phyloP scores from a whole-genome alignment of 1,140 invertebrate genomes.

The Drosophila erecta region DNA sequence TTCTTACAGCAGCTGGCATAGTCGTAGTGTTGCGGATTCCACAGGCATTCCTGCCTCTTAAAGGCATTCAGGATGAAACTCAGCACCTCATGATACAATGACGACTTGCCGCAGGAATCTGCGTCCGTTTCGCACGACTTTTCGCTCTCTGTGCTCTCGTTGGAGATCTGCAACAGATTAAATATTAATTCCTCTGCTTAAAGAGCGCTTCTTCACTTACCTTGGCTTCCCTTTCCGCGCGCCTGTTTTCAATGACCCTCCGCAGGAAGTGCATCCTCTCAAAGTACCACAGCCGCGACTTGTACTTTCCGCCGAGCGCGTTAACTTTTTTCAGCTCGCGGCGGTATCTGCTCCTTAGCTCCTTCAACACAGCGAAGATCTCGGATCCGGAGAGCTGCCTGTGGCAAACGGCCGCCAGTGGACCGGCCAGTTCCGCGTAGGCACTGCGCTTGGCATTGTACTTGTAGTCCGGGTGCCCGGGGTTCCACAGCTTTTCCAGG shows the following conservation, averaged over 20 bases:
- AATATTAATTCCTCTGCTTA: too few relatives aligned
- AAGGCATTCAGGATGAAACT: conserved; percentile 69
- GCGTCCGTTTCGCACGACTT: conserved; percentile 69
- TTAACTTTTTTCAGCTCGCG: conserved; percentile 70
- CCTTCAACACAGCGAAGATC: conserved; percentile 71
- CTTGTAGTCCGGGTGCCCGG: conserved; percentile 73
- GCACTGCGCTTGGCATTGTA: conserved; percentile 74
- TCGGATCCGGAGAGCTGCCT: conserved; percentile 59
- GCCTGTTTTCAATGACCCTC: conserved; percentile 69
- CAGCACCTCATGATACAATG: conserved; percentile 65
- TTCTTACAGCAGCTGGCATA: conserved; percentile 66
- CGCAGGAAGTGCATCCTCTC: conserved; percentile 70
- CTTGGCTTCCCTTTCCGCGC: conserved; percentile 70
- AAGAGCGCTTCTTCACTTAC: conserved; percentile 6
- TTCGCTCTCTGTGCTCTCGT: conserved; percentile 64
- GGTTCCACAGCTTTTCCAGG: conserved; percentile 77
- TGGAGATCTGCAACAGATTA: conserved; percentile 24
- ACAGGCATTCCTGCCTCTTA: conserved; percentile 64
- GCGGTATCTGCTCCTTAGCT: conserved; percentile 64
- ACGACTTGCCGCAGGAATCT: conserved; percentile 61
- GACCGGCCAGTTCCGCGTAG: conserved; percentile 64
- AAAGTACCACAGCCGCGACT: conserved; percentile 71
- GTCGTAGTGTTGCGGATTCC: conserved; percentile 74
- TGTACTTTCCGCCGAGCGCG: conserved; percentile 51
- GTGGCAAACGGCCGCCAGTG: conserved; percentile 58